These are phyloP conservation scores for Opisthograptis luteolata DNA, from an alignment of 2,888 invertebrate species.

Conservation along the genomic window DNA sequence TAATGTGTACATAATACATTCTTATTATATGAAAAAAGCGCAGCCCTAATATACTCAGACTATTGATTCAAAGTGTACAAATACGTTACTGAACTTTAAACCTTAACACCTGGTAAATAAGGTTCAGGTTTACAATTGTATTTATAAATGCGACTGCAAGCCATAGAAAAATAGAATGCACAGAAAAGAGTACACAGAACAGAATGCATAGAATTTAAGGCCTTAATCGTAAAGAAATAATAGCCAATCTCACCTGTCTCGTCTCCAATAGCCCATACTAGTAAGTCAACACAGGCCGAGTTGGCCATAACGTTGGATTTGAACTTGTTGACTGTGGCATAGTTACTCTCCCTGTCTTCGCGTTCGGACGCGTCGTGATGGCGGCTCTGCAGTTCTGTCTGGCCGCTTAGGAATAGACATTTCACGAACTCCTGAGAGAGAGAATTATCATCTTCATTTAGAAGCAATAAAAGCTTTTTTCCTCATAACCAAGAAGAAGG, in stretches of 20 bases:
- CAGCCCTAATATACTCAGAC: too few species aligned
- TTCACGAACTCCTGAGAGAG: conserved; percentile 93
- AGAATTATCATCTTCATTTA: too few species aligned
- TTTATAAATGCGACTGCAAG: too few species aligned
- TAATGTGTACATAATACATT: conserved; percentile 6
- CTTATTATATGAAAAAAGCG: too few species aligned
- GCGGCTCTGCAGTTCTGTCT: conserved; percentile 94
- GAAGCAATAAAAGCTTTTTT: too few species aligned
- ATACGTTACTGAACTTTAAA: too few species aligned
- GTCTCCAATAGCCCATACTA: conserved; percentile 99
- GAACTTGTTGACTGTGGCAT: conserved; percentile 93
- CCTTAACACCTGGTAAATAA: too few species aligned
- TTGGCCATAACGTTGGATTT: conserved; percentile 98
- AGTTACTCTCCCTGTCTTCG: conserved; percentile 92
- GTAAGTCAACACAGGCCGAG: conserved; percentile 97
- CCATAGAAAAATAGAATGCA: too few species aligned
- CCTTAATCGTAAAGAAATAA: conserved; percentile 2
- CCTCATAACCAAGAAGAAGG: too few species aligned
- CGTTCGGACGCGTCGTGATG: conserved; percentile 93
- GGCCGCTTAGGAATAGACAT: conserved; percentile 95
- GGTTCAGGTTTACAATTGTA: too few species aligned
- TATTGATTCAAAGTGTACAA: too few species aligned
- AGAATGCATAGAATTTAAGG: not conserved
- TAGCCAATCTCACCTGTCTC: conserved; percentile 90
- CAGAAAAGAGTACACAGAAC: not conserved